Evolutionary conservation across 2,888 invertebrate species (phyloP).

Genomic region (Hydrotaea diabolus): DNA sequence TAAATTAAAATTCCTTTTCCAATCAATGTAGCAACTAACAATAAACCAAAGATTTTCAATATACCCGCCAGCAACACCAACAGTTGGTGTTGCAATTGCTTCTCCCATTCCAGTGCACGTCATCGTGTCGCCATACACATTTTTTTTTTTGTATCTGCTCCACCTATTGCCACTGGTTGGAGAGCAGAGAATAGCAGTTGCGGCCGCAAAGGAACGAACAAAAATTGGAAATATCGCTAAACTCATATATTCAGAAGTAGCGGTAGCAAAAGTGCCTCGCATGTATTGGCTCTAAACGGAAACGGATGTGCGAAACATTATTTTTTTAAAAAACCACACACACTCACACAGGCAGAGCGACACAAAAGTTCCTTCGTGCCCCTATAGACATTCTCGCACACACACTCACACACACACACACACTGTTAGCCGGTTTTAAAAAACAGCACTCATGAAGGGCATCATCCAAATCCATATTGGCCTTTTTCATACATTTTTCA

Average conservation of each 20-base stretch:
- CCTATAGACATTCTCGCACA: too few relatives aligned
- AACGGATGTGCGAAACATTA: constrained; percentile 70
- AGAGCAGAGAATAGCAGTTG: background rate
- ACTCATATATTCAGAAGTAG: constrained; percentile 57
- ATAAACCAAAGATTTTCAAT: constrained; percentile 13
- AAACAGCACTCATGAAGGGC: constrained; percentile 24
- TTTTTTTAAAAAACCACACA: constrained; percentile 61
- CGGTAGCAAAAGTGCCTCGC: constrained; percentile 31
- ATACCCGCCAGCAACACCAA: background rate
- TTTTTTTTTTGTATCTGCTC: constrained; percentile 37
- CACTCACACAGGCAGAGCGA: background rate
- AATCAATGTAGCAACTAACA: constrained; percentile 9
- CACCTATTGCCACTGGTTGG: constrained; percentile 60
- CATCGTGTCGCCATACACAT: constrained; percentile 53
- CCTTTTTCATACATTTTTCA: constrained; percentile 46
- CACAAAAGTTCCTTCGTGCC: background rate
- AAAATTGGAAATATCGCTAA: constrained; percentile 44
- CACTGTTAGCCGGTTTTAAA: background rate
- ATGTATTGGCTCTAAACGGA: constrained; percentile 66
- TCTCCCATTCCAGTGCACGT: constrained; percentile 46
- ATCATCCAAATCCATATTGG: constrained; percentile 50
- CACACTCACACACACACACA: constrained; percentile 30
- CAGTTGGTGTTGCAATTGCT: constrained; percentile 40
- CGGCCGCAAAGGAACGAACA: too few relatives aligned
- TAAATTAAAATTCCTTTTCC: constrained; percentile 2